phyloP scores from a whole-genome alignment of 2,888 invertebrate species.

The Parnassius glacialis region DNA sequence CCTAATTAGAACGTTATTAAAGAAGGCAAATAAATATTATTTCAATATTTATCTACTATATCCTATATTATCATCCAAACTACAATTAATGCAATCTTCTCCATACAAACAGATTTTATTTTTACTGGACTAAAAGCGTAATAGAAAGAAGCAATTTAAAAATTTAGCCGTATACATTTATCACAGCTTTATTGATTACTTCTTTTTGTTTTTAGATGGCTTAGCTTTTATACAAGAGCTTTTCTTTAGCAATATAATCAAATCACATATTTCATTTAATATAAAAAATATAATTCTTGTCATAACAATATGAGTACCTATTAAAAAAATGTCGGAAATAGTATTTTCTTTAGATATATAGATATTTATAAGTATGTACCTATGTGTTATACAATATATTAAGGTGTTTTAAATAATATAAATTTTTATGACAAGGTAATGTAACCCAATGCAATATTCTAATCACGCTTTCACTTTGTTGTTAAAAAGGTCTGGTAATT shows the following conservation, averaged over 20 bases:
- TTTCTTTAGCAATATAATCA: background rate
- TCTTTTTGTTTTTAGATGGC: constrained; percentile 11
- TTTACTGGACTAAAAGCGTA: background rate
- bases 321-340: background rate
- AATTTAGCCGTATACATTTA: constrained; percentile 4
- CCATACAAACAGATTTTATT: no score
- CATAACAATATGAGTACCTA: constrained; percentile 3
- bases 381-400: no score
- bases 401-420: background rate
- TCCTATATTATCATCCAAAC: background rate
- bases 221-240: constrained; percentile 18
- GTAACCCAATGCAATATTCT: background rate
- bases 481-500: background rate
- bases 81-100: no score
- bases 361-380: no score
- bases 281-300: constrained; percentile 6
- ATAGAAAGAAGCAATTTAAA: constrained; percentile 1
- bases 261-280: background rate
- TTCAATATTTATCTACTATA: no score
- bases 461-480: constrained; percentile 1
- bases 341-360: no score
- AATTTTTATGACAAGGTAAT: background rate
- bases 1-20: no score
- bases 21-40: no score
- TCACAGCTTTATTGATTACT: constrained; percentile 17